Percentiles rank a stretch among this genome's conserved stretches.
Evolutionary conservation across 1,140 invertebrate species (phyloP).

Genomic region (Eulimnadia texana): DNA sequence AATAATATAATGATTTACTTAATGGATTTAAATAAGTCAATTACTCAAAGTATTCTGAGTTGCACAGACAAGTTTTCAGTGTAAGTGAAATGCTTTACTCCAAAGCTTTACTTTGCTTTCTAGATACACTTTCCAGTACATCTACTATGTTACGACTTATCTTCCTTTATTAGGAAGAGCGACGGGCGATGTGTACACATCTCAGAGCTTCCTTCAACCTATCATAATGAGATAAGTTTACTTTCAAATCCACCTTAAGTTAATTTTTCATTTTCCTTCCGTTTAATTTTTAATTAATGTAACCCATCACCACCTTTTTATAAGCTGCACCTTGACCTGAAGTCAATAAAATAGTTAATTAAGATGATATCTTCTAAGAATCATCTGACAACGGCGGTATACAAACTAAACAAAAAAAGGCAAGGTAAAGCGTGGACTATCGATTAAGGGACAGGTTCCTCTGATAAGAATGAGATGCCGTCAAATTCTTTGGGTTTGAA

Average conservation of each 20-base stretch:
- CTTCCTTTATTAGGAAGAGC: conserved; percentile 39
- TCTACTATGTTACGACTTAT: conserved; percentile 60
- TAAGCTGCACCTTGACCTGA: conserved; percentile 43
- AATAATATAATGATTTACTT: background rate
- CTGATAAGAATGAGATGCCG: conserved; percentile 40
- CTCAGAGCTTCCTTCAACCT: conserved; percentile 32
- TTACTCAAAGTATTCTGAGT: conserved; percentile 32
- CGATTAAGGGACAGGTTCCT: conserved; percentile 41
- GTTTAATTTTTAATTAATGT: conserved; percentile 28
- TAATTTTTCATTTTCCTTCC: conserved; percentile 9
- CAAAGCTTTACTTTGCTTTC: conserved; percentile 37
- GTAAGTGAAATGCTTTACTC: conserved; percentile 39
- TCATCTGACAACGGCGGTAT: conserved; percentile 39
- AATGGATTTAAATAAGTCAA: conserved; percentile 25
- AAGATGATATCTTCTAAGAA: conserved; percentile 35
- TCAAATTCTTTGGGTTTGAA: conserved; percentile 40
- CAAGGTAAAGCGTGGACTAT: conserved; percentile 38
- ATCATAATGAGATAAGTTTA: conserved; percentile 28
- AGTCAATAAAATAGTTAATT: conserved; percentile 32
- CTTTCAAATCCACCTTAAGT: conserved; percentile 37
- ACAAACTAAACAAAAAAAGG: conserved; percentile 35
- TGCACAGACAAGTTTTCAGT: conserved; percentile 31
- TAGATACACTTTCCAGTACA: conserved; percentile 47
- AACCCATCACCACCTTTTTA: conserved; percentile 36
- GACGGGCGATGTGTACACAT: conserved; percentile 52